These are phyloP conservation scores for Siderastrea radians DNA, from an alignment of 92 coral and sea anemone species.

Conservation along the genomic window DNA sequence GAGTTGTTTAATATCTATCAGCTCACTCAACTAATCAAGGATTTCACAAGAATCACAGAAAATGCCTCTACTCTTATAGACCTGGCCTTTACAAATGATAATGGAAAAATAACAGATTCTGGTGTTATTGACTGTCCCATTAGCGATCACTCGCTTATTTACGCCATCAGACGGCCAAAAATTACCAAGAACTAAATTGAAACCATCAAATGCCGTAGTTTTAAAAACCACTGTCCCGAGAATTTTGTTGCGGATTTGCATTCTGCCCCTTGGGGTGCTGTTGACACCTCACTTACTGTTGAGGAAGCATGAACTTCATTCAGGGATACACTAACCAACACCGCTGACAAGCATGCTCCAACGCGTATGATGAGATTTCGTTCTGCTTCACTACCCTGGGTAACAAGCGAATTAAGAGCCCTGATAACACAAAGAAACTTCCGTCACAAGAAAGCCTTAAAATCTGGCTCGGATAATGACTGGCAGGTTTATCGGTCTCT, in stretches of 20 bases:
- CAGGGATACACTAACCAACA: neutral
- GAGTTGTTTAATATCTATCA: constrained; percentile 8
- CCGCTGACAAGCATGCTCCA: neutral
- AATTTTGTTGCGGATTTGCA: constrained; percentile 30
- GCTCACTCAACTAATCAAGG: constrained; percentile 19
- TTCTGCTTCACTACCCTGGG: no score
- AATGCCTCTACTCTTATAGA: neutral
- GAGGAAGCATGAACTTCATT: constrained; percentile 27
- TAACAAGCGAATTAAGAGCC: no score
- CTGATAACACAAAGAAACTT: no score
- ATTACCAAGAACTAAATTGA: neutral
- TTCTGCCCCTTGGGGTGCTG: constrained; percentile 26
- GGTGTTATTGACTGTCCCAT: constrained; percentile 20
- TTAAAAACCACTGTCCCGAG: constrained; percentile 9
- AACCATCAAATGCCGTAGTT: neutral
- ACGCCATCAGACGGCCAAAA: constrained; percentile 10
- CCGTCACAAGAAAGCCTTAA: no score
- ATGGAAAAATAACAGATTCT: neutral
- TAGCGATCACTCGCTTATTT: neutral
- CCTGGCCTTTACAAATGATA: neutral
- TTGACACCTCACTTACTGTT: constrained; percentile 43
- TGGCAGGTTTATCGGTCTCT: no score
- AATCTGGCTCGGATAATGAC: no score
- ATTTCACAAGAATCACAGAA: constrained; percentile 11
- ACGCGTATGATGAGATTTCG: no score